phyloP scores from a whole-genome alignment of 2,113 vertebrate genomes.

The Apteryx owenii region DNA sequence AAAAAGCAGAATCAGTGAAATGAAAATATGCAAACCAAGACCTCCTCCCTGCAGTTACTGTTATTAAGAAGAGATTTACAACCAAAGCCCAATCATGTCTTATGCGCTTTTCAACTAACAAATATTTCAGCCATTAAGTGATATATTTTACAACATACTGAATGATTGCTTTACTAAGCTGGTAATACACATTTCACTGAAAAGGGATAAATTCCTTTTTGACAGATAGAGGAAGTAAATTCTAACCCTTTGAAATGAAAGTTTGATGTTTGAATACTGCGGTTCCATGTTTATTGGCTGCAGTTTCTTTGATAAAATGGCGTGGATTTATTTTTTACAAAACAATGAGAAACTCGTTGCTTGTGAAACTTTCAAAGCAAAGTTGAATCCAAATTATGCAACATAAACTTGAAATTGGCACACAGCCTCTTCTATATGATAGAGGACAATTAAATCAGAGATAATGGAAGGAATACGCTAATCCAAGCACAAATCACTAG shows the following conservation, averaged over 20 bases:
- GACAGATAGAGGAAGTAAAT: neutral
- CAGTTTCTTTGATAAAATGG: neutral
- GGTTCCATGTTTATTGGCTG: neutral
- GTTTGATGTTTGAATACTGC: neutral
- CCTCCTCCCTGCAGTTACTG: constrained; percentile 19
- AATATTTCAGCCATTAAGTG: constrained; percentile 64
- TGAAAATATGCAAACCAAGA: constrained; percentile 21
- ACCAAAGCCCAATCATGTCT: constrained; percentile 6
- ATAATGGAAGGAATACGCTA: constrained; percentile 72
- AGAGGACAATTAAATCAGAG: constrained; percentile 65
- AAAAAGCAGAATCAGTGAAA: constrained; percentile 35
- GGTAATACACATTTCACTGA: constrained; percentile 52
- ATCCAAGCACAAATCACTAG: constrained; percentile 74
- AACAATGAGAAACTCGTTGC: neutral
- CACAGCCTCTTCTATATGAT: constrained; percentile 41
- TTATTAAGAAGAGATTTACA: constrained; percentile 65
- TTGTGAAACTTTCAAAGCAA: constrained; percentile 33
- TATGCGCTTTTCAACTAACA: constrained; percentile 53
- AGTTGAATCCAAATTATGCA: neutral
- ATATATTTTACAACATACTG: constrained; percentile 40
- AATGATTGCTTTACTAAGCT: constrained; percentile 52
- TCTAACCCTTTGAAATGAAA: constrained; percentile 17
- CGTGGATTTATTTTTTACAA: neutral
- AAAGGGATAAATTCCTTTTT: constrained; percentile 5
- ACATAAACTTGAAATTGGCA: constrained; percentile 48